Evolutionary conservation across 2,113 vertebrate genomes (phyloP), one percentile per base, ranked within the genome.

Genomic region (Pongo abelii): DNA sequence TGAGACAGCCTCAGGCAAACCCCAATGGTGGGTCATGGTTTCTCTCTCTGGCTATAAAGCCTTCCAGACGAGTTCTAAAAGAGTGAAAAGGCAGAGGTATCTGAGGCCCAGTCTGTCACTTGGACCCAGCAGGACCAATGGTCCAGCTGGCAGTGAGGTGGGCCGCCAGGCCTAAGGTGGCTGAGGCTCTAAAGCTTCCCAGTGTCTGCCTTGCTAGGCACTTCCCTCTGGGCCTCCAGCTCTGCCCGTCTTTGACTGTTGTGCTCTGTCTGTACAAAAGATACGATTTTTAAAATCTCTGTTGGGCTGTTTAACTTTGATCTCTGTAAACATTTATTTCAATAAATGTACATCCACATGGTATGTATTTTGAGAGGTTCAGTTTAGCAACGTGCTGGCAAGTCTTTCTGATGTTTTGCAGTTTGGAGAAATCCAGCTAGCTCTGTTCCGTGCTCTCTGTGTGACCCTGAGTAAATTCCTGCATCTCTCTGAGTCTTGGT

Each of bases 301-400:
- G 72, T 94, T 13, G 43, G 55, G 12, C 69, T n/a, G 35, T 77
- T 94, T 85, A 84, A 75, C 67, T 89, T 92, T 89, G 67, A 83
- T 78, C 80, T 96, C 75, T 69, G 27, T 80, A 93, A 97, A 97
- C 38, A 74, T 81, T 81, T 78, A 74, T 93, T 87, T 48, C 70
- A 86, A 83, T 78, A 91, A 78, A 86, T 79, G 43, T 59, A 59
- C 25, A 23, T 74, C 25, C 50, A 61, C 35, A 7, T 8, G 43
- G 59, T 43, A 14, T 14, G 1, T 72, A 61, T 78, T 96, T 92
- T 81, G 46, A 81, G 90, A 84, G 43, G 84, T 30, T 93, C 87
- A 83, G 72, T 83, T 72, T 48, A 81, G 96, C 84, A 55, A n/a
- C 8, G 8, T 14, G 16, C 72, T 78, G 50, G 67, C 57, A n/a